Percentiles rank a stretch among this genome's conserved stretches.
Conservation (phyloP, 2,888 invertebrate genomes). For the Anorthoa munda region DNA sequence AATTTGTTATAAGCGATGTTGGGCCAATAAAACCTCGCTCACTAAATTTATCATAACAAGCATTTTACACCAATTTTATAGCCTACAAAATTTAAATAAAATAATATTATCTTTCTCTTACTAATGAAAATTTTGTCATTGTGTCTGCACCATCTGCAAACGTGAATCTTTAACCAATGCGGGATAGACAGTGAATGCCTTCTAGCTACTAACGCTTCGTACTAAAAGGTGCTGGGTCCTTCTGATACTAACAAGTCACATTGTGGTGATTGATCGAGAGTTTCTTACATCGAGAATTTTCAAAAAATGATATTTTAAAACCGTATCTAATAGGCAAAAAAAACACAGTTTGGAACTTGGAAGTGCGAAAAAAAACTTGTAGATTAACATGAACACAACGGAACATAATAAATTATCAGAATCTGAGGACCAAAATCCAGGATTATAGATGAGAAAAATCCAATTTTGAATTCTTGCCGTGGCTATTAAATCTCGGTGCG, state of each 20-base stretch:
- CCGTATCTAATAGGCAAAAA: background rate
- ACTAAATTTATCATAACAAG: background rate
- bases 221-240: constrained; percentile 57
- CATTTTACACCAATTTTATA: background rate
- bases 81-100: background rate
- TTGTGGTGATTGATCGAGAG: constrained; percentile 16
- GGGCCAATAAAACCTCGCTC: no score
- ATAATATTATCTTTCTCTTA: background rate
- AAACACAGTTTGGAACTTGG: background rate
- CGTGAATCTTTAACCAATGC: background rate
- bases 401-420: background rate
- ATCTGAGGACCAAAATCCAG: background rate
- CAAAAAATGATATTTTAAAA: background rate
- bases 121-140: background rate
- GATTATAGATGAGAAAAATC: background rate
- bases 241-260: constrained; percentile 36
- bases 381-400: no score
- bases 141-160: constrained; percentile 10
- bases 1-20: background rate
- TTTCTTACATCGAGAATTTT: constrained; percentile 21
- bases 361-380: background rate
- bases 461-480: background rate
- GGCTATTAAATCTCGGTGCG: background rate
- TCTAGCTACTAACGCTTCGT: constrained; percentile 27
- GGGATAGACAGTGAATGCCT: constrained; percentile 26